Conservation (phyloP, 2,797 vertebrate species). For the Erithacus rubecula region DNA sequence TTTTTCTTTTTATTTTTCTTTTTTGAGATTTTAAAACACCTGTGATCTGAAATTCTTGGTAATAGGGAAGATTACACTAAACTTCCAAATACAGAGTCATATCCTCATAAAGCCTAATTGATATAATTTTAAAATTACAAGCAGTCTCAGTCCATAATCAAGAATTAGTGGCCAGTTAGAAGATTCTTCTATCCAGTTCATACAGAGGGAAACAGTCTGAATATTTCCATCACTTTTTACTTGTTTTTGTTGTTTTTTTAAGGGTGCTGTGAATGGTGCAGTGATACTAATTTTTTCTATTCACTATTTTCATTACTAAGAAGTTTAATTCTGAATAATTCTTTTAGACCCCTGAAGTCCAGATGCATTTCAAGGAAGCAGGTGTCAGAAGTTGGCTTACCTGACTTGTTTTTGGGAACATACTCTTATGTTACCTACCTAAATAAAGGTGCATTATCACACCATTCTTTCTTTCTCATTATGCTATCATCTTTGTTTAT, state of each 20-base stretch:
- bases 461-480: slow-evolving; percentile 2
- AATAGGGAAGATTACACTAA: neutral
- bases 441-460: neutral
- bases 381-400: neutral
- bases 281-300: neutral
- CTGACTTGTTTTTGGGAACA: neutral
- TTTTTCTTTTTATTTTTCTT: rapidly evolving
- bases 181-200: neutral
- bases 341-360: neutral
- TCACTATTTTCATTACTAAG: neutral
- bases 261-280: rapidly evolving
- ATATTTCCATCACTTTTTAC: neutral
- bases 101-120: neutral
- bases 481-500: slow-evolving; percentile 25
- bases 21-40: neutral
- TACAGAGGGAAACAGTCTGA: neutral
- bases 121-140: neutral
- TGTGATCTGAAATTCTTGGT: neutral
- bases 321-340: neutral
- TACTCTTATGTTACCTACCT: neutral
- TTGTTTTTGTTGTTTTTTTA: too few species aligned
- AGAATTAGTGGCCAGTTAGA: slow-evolving; percentile 24
- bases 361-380: neutral
- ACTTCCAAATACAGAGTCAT: neutral
- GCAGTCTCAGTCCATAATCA: slow-evolving; percentile 15